Evolutionary conservation across 2,888 invertebrate species (phyloP).

Genomic region (Sclerodermus sp.): DNA sequence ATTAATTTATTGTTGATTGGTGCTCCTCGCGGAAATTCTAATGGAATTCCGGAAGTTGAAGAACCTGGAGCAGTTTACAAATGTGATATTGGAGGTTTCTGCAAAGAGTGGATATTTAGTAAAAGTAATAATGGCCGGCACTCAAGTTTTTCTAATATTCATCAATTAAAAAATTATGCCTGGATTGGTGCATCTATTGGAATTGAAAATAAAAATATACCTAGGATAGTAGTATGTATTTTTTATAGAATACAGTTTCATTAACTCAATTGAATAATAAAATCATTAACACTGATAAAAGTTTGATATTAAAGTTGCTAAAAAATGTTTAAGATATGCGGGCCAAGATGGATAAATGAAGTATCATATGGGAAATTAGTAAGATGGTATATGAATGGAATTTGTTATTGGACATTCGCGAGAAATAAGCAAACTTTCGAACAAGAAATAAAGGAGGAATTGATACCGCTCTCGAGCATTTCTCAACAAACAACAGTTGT

Average conservation of each 20-base stretch:
- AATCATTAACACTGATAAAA: slow-evolving; percentile 22
- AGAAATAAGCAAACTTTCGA: slow-evolving; percentile 17
- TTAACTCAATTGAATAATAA: neutral
- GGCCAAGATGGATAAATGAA: slow-evolving; percentile 51
- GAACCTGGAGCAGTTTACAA: slow-evolving; percentile 49
- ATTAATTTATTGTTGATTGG: slow-evolving; percentile 41
- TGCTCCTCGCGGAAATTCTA: slow-evolving; percentile 46
- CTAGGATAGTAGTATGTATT: slow-evolving; percentile 41
- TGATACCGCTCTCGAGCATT: slow-evolving; percentile 2
- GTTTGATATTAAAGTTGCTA: neutral
- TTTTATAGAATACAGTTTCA: too few relatives aligned
- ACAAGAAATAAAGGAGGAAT: neutral
- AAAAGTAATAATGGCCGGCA: slow-evolving; percentile 15
- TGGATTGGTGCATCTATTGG: slow-evolving; percentile 57
- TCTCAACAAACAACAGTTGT: neutral
- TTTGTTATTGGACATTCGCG: slow-evolving; percentile 38
- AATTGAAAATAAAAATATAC: slow-evolving; percentile 38
- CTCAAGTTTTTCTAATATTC: neutral
- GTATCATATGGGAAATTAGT: slow-evolving; percentile 4
- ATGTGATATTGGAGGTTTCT: slow-evolving; percentile 38
- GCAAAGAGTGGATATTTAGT: slow-evolving; percentile 39
- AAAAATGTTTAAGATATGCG: slow-evolving; percentile 49
- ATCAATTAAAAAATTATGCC: slow-evolving; percentile 33
- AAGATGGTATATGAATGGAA: slow-evolving; percentile 38
- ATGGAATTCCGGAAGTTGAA: slow-evolving; percentile 11